phyloP scores from a whole-genome alignment of 2,888 invertebrate genomes.

The Lasius fuliginosus region DNA sequence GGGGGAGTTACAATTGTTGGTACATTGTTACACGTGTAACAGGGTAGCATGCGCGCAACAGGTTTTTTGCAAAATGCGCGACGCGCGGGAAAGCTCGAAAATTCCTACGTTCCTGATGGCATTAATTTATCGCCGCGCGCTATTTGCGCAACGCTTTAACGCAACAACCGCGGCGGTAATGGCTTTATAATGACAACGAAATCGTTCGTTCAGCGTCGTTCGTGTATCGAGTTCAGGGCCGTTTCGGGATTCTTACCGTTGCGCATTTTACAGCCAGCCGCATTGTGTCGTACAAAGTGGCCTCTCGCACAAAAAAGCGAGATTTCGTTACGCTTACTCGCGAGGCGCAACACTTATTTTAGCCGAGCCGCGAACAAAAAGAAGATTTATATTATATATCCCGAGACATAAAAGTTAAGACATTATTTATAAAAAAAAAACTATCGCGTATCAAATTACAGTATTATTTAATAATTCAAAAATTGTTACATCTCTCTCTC shows the following conservation, averaged over 20 bases:
- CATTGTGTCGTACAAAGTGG: not conserved
- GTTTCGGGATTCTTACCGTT: constrained; percentile 23
- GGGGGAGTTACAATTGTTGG: constrained; percentile 63
- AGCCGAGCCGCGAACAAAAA: not conserved
- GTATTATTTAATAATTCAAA: not conserved
- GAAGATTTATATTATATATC: not conserved
- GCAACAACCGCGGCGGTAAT: constrained; percentile 54
- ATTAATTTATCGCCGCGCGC: constrained; percentile 70
- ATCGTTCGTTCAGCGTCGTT: constrained; percentile 40
- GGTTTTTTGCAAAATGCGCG: constrained; percentile 71
- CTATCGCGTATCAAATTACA: not conserved
- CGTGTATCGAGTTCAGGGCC: constrained; percentile 69
- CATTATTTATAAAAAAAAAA: not conserved
- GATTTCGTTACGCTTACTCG: constrained; percentile 1
- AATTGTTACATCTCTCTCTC: not conserved
- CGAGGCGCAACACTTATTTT: not conserved
- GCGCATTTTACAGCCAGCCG: constrained; percentile 18
- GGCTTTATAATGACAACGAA: constrained; percentile 62
- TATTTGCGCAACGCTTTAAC: constrained; percentile 61
- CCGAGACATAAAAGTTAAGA: not conserved
- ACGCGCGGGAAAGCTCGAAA: constrained; percentile 48
- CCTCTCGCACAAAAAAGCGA: constrained; percentile 20
- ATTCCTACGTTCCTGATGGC: constrained; percentile 70
- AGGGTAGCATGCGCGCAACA: constrained; percentile 70
- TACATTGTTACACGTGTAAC: constrained; percentile 69